A percentile compares a stretch with the other conserved stretches of the same genome.
phyloP scores from a whole-genome alignment of 2,888 invertebrate species.

The Meteorus cinctellus region DNA sequence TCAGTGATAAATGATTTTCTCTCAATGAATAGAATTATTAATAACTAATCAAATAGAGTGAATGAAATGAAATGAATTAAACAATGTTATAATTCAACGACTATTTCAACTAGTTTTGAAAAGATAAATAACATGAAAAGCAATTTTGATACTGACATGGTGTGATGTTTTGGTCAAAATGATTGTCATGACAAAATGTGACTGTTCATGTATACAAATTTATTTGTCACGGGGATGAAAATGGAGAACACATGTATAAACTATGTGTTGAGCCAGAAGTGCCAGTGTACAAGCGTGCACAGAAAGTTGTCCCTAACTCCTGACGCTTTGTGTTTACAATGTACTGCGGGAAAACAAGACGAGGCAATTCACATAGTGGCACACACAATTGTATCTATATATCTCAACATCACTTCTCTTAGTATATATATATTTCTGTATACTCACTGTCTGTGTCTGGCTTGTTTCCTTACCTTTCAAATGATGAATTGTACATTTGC shows the following conservation, averaged over 20 bases:
- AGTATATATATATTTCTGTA: not conserved
- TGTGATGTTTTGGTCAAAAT: too few species aligned
- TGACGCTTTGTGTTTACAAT: constrained; percentile 49
- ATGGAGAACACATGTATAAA: not conserved
- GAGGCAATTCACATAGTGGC: constrained; percentile 48
- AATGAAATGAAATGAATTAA: too few species aligned
- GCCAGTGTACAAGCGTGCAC: constrained; percentile 17
- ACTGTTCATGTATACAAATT: not conserved
- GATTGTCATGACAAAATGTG: too few species aligned
- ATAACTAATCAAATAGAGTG: too few species aligned
- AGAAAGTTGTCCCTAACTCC: constrained; percentile 35
- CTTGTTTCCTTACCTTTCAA: constrained; percentile 29
- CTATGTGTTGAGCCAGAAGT: not conserved
- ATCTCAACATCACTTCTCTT: too few species aligned
- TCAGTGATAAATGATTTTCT: too few species aligned
- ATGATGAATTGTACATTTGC: constrained; percentile 10
- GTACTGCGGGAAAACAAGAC: constrained; percentile 53
- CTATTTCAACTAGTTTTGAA: too few species aligned
- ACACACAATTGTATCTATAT: constrained; percentile 9
- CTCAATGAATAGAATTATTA: too few species aligned
- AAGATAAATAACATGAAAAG: too few species aligned
- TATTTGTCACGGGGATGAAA: not conserved
- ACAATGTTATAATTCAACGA: too few species aligned
- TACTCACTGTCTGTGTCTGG: constrained; percentile 2
- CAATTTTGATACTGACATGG: too few species aligned